Conservation (phyloP, 2,113 vertebrate genomes). For the Micronisus gabar region DNA sequence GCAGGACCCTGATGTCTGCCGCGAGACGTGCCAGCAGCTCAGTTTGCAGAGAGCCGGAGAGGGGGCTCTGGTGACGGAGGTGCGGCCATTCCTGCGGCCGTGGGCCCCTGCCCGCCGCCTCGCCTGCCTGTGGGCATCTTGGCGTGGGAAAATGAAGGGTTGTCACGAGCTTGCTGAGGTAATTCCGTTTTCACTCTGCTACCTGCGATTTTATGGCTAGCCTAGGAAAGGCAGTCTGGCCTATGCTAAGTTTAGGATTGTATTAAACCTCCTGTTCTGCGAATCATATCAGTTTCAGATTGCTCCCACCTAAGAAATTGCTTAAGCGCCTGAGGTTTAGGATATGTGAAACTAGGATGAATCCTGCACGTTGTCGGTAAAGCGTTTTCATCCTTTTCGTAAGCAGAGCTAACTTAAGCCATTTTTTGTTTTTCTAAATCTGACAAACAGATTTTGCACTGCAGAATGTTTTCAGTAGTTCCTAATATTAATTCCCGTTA, state of each 20-base stretch:
- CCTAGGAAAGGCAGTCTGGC: neutral
- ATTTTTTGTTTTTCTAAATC: neutral
- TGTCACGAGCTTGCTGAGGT: accelerated
- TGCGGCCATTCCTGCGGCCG: neutral
- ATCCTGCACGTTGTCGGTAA: constrained; percentile 16
- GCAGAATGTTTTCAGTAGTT: neutral
- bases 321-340: neutral
- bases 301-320: neutral
- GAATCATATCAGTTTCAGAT: neutral
- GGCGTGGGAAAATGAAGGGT: neutral
- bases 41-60: neutral
- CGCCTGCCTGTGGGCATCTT: no score
- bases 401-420: neutral
- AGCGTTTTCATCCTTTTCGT: neutral
- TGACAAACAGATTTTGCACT: neutral
- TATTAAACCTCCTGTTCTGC: neutral
- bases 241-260: neutral
- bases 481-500: neutral
- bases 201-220: neutral
- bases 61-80: neutral
- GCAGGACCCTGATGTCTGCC: neutral
- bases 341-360: neutral
- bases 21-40: neutral
- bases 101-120: neutral
- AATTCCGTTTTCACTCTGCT: neutral